Conservation (phyloP, 2,113 vertebrate genomes). For the Grantiella picta region DNA sequence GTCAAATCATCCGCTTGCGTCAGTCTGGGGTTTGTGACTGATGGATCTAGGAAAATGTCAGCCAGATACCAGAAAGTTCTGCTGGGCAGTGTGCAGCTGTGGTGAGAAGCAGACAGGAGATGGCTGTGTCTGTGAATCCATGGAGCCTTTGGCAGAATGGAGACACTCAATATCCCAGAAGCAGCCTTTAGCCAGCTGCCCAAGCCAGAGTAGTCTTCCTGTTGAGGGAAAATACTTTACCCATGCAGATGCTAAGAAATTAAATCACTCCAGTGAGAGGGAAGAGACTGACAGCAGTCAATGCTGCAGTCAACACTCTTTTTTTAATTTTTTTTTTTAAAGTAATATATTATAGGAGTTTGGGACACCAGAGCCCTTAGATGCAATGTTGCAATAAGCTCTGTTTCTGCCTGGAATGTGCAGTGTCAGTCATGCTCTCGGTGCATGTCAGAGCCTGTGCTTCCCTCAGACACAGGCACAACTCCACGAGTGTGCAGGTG, state of each 20-base stretch:
- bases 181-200: neutral
- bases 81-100: neutral
- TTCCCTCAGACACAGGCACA: neutral
- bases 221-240: neutral
- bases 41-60: neutral
- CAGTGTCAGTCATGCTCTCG: neutral
- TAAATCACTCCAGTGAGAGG: neutral
- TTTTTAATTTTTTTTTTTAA: too few species aligned
- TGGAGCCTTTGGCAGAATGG: neutral
- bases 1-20: neutral
- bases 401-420: constrained; percentile 15
- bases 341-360: neutral
- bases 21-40: neutral
- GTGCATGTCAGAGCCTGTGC: neutral
- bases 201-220: neutral
- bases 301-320: too few species aligned
- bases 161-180: neutral
- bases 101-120: neutral
- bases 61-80: neutral
- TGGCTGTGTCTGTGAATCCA: neutral
- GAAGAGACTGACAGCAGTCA: neutral
- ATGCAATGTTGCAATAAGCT: neutral
- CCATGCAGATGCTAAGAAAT: neutral
- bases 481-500: neutral
- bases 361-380: neutral